Evolutionary conservation across 2,888 invertebrate genomes (phyloP), one percentile per base, ranked within the genome.

Genomic region (Agriotes lineatus): DNA sequence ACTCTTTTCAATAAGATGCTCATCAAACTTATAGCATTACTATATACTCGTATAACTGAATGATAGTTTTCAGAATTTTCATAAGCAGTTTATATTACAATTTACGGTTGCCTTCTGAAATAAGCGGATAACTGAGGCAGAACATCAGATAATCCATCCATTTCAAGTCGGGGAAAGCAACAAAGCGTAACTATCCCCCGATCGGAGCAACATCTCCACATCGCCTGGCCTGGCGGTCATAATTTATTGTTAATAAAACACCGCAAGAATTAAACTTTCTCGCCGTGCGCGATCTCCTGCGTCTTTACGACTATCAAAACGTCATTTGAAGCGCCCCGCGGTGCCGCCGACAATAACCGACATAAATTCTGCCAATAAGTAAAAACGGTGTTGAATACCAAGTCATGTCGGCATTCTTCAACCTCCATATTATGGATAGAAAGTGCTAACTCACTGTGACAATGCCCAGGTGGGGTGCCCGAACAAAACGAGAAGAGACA

Each of bases 291-390:
- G 50, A 39, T 44, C 58, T 39, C 25, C 18, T 48, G 48, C 30
- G 61, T 14, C 20, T 54, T 50, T 42, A 19, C 50, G 45, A 44
- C 52, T 59, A 68, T 69, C 63, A 58, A 64, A 59, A 42, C 37
- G 30, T 30, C 33, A 69, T 69, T 69, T 58, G 39, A 57, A 57
- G 20, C 35, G 19, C 59, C 64, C 48, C 59, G 59, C 59, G 9
- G 64, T 1, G 63, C 42, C 44, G 54, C 52, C 59, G 57, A 69
- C 64, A 69, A 63, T 63, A 30, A 30, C 42, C 22, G 18, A 64
- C 63, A 69, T 67, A 67, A 67, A 67, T 67, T 61, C 33, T 56
- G 25, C 54, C 52, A 20, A 60, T 60, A 54, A 50, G 61, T 16
- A 52, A 61, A 52, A 58, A 65, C 44, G 25, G 58, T 50, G 58